Evolutionary conservation across 1,140 invertebrate genomes (phyloP).

Genomic region (Cyclina sinensis): DNA sequence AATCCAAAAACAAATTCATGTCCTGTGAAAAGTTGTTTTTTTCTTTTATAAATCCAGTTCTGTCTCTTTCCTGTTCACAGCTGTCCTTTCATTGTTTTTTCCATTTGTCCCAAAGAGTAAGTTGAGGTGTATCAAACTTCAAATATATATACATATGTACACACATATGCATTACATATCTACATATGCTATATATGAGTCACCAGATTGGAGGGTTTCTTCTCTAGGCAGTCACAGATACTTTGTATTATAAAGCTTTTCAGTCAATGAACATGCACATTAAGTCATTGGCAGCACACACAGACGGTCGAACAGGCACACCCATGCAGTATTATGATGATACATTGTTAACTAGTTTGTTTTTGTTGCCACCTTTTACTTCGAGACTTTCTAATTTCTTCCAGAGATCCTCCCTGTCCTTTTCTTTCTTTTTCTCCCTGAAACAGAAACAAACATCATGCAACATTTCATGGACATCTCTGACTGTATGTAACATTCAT

Average conservation of each 20-base stretch:
- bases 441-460: conserved; percentile 48
- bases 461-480: too few species aligned
- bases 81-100: neutral
- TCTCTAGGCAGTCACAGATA: neutral
- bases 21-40: neutral
- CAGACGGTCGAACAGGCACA: conserved; percentile 38
- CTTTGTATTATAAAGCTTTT: conserved; percentile 17
- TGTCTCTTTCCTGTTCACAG: neutral
- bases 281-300: conserved; percentile 24
- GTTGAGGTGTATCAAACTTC: neutral
- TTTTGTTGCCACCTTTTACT: conserved; percentile 82
- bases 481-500: too few species aligned
- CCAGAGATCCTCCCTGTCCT: conserved; percentile 86
- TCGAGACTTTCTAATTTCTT: conserved; percentile 85
- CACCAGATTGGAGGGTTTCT: neutral
- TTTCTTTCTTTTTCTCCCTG: conserved; percentile 87
- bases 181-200: conserved; percentile 37
- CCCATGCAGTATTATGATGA: conserved; percentile 41
- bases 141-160: conserved; percentile 32
- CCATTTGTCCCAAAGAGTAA: neutral
- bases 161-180: conserved; percentile 26
- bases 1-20: neutral
- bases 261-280: conserved; percentile 21
- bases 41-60: neutral
- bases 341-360: conserved; percentile 67